phyloP scores from a whole-genome alignment of 1,140 invertebrate genomes.

The Drosophila punjabiensis region DNA sequence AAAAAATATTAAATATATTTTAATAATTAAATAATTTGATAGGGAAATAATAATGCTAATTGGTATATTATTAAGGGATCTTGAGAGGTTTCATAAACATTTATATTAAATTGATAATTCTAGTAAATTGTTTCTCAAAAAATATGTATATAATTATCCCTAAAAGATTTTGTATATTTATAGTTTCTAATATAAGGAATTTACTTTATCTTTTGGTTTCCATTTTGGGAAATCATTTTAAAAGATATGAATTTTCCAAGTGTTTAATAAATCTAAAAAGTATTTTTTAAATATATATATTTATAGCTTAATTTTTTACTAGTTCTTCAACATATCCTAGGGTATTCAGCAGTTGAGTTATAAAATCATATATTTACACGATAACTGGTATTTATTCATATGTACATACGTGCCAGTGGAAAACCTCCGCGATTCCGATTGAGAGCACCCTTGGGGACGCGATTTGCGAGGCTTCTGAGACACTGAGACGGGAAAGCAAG shows the following conservation, averaged over 20 bases:
- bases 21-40: no score
- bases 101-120: background rate
- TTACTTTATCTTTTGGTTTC: no score
- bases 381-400: conserved; percentile 18
- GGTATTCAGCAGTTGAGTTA: background rate
- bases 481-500: background rate
- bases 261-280: background rate
- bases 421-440: conserved; percentile 18
- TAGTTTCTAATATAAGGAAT: no score
- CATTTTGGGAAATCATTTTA: background rate
- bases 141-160: no score
- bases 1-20: no score
- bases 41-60: no score
- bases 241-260: background rate
- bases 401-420: conserved; percentile 6
- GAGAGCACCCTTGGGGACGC: conserved; percentile 25
- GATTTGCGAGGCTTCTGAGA: conserved; percentile 22
- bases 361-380: background rate
- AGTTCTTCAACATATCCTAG: background rate
- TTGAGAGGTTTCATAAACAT: no score
- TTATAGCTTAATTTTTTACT: no score
- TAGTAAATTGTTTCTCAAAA: background rate
- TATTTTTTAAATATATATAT: no score
- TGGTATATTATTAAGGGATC: background rate
- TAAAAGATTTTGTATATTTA: no score